Evolutionary conservation across 2,888 invertebrate species (phyloP).

Genomic region (Unio delphinus): DNA sequence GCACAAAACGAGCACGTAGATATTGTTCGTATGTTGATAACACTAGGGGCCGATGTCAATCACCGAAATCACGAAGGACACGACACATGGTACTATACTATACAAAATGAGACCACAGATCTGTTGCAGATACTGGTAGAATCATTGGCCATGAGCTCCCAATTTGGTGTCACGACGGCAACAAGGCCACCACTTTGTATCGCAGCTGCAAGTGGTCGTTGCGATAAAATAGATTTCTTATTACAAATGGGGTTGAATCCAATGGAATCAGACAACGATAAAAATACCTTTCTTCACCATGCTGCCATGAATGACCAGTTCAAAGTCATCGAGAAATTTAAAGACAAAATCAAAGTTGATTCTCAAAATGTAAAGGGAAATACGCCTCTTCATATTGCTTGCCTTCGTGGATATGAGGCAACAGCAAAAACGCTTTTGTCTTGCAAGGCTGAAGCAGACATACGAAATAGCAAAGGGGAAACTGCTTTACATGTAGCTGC

Average conservation of each 20-base stretch:
- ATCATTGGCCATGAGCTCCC: conserved; percentile 5
- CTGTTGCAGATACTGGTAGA: conserved; percentile 48
- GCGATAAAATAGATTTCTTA: conserved; percentile 56
- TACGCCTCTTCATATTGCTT: conserved; percentile 67
- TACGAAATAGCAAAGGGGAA: conserved; percentile 57
- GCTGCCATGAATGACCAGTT: conserved; percentile 60
- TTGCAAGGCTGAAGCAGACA: conserved; percentile 59
- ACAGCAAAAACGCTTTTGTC: conserved; percentile 48
- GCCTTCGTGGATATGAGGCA: conserved; percentile 55
- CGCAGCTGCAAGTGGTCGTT: conserved; percentile 44
- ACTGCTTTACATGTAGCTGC: conserved; percentile 64
- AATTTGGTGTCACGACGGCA: neutral
- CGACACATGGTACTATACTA: conserved; percentile 63
- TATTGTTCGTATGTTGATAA: conserved; percentile 52
- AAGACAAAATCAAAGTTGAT: conserved; percentile 44
- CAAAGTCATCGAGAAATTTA: conserved; percentile 50
- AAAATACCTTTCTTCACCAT: conserved; percentile 64
- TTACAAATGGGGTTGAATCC: conserved; percentile 54
- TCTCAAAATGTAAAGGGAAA: conserved; percentile 58
- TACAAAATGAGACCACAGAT: conserved; percentile 47
- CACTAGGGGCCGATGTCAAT: conserved; percentile 47
- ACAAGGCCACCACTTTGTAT: conserved; percentile 29
- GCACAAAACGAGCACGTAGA: conserved; percentile 55
- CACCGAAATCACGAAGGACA: conserved; percentile 61
- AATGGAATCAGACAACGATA: conserved; percentile 46